Percentiles rank a stretch among this genome's conserved stretches.
Evolutionary conservation across 2,888 invertebrate genomes (phyloP).

Genomic region (Chrysolina haemoptera): DNA sequence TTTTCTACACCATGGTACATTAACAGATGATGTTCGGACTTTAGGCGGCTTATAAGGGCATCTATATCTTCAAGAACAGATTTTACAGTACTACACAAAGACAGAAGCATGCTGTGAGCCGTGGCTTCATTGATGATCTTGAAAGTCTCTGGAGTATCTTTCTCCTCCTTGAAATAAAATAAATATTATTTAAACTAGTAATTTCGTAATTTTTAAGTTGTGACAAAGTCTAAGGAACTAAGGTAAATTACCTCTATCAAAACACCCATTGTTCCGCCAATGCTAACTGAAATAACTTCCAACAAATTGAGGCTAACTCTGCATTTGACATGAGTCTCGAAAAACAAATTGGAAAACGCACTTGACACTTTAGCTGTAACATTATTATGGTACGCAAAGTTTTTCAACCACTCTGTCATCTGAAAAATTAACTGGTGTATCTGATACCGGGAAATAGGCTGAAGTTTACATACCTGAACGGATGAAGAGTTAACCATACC

Average conservation of each 20-base stretch:
- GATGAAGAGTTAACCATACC: constrained; percentile 53
- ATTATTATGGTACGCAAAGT: constrained; percentile 62
- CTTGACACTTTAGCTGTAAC: constrained; percentile 61
- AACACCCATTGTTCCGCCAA: constrained; percentile 68
- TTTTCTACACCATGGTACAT: constrained; percentile 61
- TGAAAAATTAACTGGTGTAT: constrained; percentile 42
- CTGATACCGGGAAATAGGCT: not conserved
- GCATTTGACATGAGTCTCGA: constrained; percentile 64
- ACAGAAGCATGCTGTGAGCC: constrained; percentile 63
- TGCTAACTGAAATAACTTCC: constrained; percentile 68
- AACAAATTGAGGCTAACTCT: constrained; percentile 66
- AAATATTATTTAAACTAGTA: too few species aligned
- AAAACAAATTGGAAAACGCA: constrained; percentile 64
- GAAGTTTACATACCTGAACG: constrained; percentile 53
- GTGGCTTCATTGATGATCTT: constrained; percentile 67
- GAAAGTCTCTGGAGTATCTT: constrained; percentile 57
- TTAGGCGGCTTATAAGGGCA: constrained; percentile 66
- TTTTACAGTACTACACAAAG: constrained; percentile 67
- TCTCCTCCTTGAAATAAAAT: constrained; percentile 57
- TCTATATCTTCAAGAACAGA: constrained; percentile 68
- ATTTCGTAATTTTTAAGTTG: too few species aligned
- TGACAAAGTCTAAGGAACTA: constrained; percentile 9
- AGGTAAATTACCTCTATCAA: constrained; percentile 67
- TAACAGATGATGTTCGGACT: constrained; percentile 65
- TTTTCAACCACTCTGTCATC: constrained; percentile 68